Percentiles rank a stretch among this genome's conserved stretches.
Evolutionary conservation across 2,888 invertebrate species (phyloP).

Genomic region (Poecilobothrus nobilitatus): DNA sequence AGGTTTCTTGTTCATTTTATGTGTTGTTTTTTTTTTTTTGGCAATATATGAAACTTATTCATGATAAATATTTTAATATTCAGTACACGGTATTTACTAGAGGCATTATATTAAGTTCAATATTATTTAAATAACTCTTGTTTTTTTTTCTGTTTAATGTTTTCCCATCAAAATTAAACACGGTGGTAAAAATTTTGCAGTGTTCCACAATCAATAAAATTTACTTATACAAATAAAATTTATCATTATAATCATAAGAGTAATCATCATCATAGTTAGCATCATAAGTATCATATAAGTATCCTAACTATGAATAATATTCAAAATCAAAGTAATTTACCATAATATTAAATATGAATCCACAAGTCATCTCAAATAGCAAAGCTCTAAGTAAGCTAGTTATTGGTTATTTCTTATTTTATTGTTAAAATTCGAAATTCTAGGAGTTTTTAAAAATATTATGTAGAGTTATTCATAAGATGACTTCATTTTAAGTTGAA

Average conservation of each 20-base stretch:
- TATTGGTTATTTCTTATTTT: too few species aligned
- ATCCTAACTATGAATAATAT: too few species aligned
- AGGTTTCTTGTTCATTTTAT: neutral
- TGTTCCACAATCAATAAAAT: neutral
- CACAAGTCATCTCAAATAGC: too few species aligned
- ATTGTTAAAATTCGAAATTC: too few species aligned
- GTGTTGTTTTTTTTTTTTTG: neutral
- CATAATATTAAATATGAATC: too few species aligned
- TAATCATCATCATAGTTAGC: neutral
- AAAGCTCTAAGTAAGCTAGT: too few species aligned
- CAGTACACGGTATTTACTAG: neutral
- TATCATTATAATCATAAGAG: neutral
- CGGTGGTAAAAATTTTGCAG: neutral
- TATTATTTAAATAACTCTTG: neutral
- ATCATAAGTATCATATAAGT: neutral
- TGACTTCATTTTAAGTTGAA: too few species aligned
- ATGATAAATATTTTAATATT: neutral
- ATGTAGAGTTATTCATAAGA: too few species aligned
- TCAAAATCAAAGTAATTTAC: too few species aligned
- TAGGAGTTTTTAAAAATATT: too few species aligned
- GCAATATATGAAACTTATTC: neutral
- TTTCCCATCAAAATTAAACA: neutral
- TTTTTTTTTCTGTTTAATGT: neutral
- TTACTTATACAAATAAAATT: neutral
- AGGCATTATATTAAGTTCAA: slow-evolving; percentile 1